A percentile compares a stretch with the other conserved stretches of the same genome.
phyloP scores from a whole-genome alignment of 2,113 vertebrate species.

The Erinaceus europaeus region DNA sequence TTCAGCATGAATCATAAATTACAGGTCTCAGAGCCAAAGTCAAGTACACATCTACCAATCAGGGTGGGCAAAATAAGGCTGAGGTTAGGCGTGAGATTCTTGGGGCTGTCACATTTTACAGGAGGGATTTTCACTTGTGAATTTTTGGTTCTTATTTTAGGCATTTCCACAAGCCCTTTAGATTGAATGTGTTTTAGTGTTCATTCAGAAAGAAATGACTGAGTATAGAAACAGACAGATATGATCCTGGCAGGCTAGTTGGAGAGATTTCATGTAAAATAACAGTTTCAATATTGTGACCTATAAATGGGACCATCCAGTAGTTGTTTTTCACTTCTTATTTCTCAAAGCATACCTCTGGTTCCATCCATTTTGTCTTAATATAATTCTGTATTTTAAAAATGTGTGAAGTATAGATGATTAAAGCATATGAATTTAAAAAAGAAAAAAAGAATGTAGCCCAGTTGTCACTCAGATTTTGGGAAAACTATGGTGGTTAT shows the following conservation, averaged over 20 bases:
- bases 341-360: no score
- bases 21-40: not conserved
- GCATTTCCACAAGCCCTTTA: not conserved
- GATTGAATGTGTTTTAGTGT: not conserved
- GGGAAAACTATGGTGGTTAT: no score
- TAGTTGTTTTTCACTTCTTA: no score
- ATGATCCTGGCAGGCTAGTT: not conserved
- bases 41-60: not conserved
- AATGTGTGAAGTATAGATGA: no score
- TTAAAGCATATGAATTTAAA: no score
- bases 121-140: not conserved
- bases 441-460: no score
- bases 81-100: not conserved
- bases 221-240: not conserved
- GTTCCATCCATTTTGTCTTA: no score
- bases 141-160: not conserved
- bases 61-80: not conserved
- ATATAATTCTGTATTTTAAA: no score
- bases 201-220: not conserved
- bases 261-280: not conserved
- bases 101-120: not conserved
- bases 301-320: no score
- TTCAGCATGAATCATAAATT: constrained; percentile 64
- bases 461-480: no score
- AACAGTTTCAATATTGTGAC: not conserved